Base-by-base conservation (phyloP, 2,113 vertebrate genomes). In the Barnardius zonarius region DNA sequence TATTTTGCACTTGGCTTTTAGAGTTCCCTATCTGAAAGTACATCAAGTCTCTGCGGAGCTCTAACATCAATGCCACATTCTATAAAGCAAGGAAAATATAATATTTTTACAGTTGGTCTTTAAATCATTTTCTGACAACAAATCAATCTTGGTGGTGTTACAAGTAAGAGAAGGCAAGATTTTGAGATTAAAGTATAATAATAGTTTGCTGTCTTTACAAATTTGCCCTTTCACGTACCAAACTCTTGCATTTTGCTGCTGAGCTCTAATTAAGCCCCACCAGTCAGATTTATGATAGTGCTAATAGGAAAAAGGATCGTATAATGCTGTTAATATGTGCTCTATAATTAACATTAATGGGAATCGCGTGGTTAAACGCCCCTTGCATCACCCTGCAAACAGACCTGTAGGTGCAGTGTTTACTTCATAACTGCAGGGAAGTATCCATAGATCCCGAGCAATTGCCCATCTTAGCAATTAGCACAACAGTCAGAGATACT, bases 51-150 rank as follows among this genome's bases (percentile, higher is more conserved):
- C 92, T 70, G 81, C n/a, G 72, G 91, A 93, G 79, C 80, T 90
- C 87, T 83, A 93, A 87, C 85, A 94, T 92, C 77, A 94, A 72
- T 73, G 85, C 66, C 70, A 72, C 68, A 77, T 94, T 90, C 90
- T 84, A 27, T 39, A 63, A 80, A 85, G 80, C 63, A 95, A 63
- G 95, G 75, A 90, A 94, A 95, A 86, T 73, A 83, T 14, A 78
- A 74, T 80, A 92, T 91, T 94, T 93, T 86, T 94, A 93, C 72
- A 94, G 78, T 90, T 2, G 3, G 64, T 52, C 86, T 93, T 91
- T 86, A 94, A 91, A 95, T 91, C 23, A 93, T 84, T 95, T 96
- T 94, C 76, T 94, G 88, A 95, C 88, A 95, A 91, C 82, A 95
- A 93, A 96, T 94, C 84, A 91, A 90, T 95, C 85, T 86, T 91